Percentiles rank a stretch among this genome's conserved stretches.
Conservation (phyloP, 2,888 invertebrate genomes). For the Caenorhabditis sulstoni region DNA sequence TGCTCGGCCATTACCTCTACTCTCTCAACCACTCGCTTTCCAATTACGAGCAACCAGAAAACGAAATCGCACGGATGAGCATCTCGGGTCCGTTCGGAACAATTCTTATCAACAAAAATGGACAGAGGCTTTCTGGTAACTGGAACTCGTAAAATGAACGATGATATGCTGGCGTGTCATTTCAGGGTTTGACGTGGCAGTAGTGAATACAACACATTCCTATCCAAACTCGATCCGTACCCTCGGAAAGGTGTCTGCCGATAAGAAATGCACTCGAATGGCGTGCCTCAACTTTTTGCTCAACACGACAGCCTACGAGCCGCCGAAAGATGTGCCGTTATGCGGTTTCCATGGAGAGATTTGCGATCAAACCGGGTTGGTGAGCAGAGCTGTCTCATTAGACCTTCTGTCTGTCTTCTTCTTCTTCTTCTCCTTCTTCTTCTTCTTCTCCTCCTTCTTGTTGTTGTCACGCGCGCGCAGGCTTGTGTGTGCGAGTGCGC, state of each 20-base stretch:
- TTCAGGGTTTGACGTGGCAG: constrained; percentile 29
- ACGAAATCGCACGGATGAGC: constrained; percentile 24
- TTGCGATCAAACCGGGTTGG: constrained; percentile 74
- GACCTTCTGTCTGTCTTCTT: constrained; percentile 3
- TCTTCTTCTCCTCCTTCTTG: background rate
- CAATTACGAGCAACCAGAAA: constrained; percentile 47
- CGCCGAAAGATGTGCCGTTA: constrained; percentile 67
- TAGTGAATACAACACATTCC: constrained; percentile 6
- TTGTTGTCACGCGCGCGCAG: constrained; percentile 1
- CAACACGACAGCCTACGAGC: constrained; percentile 28
- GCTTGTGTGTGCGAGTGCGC: background rate
- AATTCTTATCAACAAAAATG: constrained; percentile 40
- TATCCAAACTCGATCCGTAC: background rate
- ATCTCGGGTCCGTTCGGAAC: constrained; percentile 45
- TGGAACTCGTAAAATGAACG: background rate
- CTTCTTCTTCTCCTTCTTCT: constrained; percentile 4
- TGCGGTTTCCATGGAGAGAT: constrained; percentile 77
- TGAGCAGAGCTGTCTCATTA: constrained; percentile 29
- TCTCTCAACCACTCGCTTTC: constrained; percentile 23
- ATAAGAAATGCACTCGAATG: constrained; percentile 18
- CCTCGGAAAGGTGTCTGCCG: constrained; percentile 12
- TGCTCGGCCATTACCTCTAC: constrained; percentile 40
- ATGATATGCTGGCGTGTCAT: background rate
- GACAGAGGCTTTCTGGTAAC: constrained; percentile 40
- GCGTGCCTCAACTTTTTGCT: constrained; percentile 25